Evolutionary conservation across 2,113 vertebrate genomes (phyloP).

Genomic region (human): DNA sequence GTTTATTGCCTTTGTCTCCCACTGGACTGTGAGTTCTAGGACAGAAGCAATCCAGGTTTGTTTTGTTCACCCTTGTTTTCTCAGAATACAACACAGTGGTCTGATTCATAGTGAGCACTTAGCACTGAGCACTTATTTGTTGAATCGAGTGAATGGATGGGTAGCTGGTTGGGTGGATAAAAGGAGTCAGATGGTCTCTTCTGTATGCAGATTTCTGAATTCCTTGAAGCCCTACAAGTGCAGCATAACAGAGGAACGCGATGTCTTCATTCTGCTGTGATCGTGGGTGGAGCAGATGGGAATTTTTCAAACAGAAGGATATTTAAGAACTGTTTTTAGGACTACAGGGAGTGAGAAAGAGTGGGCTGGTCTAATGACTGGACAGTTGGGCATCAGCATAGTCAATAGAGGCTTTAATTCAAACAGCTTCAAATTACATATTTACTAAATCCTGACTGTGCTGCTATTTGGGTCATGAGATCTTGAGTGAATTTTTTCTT

Average conservation of each 20-base stretch:
- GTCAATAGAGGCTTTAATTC: not conserved
- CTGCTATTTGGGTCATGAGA: not conserved
- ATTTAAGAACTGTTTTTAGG: conserved; percentile 36
- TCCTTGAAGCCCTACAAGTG: not conserved
- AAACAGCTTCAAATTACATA: not conserved
- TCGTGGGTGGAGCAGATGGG: not conserved
- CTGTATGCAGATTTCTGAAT: not conserved
- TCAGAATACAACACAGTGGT: not conserved
- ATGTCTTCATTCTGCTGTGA: conserved; percentile 30
- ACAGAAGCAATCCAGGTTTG: not conserved
- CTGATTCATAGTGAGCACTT: not conserved
- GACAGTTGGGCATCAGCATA: not conserved
- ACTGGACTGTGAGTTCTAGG: not conserved
- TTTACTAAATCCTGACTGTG: conserved; percentile 14
- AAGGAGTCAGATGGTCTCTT: not conserved
- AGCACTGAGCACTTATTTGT: not conserved
- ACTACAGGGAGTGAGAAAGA: not conserved
- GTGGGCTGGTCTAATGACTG: not conserved
- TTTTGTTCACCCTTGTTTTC: not conserved
- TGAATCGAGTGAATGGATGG: not conserved
- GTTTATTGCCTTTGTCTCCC: not conserved
- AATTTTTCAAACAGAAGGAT: conserved; percentile 42
- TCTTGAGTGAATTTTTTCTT: not conserved
- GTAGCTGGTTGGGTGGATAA: not conserved
- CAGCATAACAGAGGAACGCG: not conserved